Evolutionary conservation across 2,797 vertebrate species (phyloP).

Genomic region (Sternotherus odoratus): DNA sequence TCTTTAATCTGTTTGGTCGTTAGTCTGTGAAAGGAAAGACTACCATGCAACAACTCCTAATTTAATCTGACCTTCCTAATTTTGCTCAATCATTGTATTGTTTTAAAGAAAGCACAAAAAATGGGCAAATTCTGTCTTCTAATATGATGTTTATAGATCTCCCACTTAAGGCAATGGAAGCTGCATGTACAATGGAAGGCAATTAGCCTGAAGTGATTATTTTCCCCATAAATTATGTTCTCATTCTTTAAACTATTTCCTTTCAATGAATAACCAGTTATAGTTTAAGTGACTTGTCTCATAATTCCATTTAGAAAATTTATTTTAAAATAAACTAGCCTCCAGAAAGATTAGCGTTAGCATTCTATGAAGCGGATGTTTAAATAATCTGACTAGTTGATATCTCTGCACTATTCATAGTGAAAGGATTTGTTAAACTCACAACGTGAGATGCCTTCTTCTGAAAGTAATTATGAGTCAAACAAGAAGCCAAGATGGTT

Average conservation of each 20-base stretch:
- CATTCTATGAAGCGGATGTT: constrained; percentile 77
- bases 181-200: constrained; percentile 47
- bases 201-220: constrained; percentile 34
- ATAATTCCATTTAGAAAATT: constrained; percentile 71
- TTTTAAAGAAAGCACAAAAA: neutral
- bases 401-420: constrained; percentile 71
- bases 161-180: constrained; percentile 65
- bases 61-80: neutral
- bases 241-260: constrained; percentile 56
- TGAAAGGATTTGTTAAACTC: constrained; percentile 76
- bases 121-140: neutral
- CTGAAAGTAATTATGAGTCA: constrained; percentile 77
- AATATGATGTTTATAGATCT: constrained; percentile 38
- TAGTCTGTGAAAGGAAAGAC: neutral
- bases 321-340: constrained; percentile 73
- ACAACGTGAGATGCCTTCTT: constrained; percentile 73
- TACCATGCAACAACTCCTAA: neutral
- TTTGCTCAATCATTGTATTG: neutral
- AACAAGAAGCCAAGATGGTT: constrained; percentile 71
- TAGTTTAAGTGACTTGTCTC: constrained; percentile 71
- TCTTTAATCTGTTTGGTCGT: neutral
- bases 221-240: constrained; percentile 28
- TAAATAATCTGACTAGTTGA: constrained; percentile 61
- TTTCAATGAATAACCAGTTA: constrained; percentile 67
- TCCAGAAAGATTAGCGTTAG: constrained; percentile 60